Base-by-base conservation (phyloP, 2,888 invertebrate species). In the Gibbula magus region DNA sequence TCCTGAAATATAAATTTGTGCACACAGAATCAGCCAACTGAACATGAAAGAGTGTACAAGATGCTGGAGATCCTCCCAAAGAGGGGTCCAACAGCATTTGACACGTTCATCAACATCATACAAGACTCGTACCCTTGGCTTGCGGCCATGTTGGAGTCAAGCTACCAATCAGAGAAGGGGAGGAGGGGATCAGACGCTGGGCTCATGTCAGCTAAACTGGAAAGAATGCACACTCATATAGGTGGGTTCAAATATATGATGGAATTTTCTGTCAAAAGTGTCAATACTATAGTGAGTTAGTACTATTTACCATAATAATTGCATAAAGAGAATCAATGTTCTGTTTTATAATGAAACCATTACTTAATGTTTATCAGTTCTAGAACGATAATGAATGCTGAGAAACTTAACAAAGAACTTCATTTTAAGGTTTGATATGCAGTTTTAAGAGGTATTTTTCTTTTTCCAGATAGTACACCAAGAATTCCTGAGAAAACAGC, bases 31-130 rank as follows among this genome's bases (percentile, higher is more conserved):
- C 75, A 89, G 81, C 85, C 78, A 35, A 88, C 88, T 1, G 82
- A 82, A 8, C 79, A 82, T 20, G 87, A 89, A 0, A 82, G 86
- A 75, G 84, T 87, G 0, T 85, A 86, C 75, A 88, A 87, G 76
- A 84, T 89, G 86, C 75, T 89, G 22, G 83, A 86, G 35, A 79
- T 89, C 80, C 81, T 89, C 13, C 88, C 89, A 5, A 87, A 85
- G 39, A 75, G 89, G 73, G 89, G 89, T 0, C 89, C 89, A 0
- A 84, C 87, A 16, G 89, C 89, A 1, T 89, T 89, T 78, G 85
- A 87, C 32, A 66, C 53, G 20, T 89, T 89, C 77, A 75, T 88
- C 3, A 82, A 82, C 20, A 84, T 88, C 0, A 80, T 90, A 2
- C 84, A 87, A 66, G 81, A 80, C 13, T 85, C 86, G 56, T 87